Evolutionary conservation across 1,140 invertebrate species (phyloP), one percentile per base, ranked within the genome.

Genomic region (Drosophila prosaltans): DNA sequence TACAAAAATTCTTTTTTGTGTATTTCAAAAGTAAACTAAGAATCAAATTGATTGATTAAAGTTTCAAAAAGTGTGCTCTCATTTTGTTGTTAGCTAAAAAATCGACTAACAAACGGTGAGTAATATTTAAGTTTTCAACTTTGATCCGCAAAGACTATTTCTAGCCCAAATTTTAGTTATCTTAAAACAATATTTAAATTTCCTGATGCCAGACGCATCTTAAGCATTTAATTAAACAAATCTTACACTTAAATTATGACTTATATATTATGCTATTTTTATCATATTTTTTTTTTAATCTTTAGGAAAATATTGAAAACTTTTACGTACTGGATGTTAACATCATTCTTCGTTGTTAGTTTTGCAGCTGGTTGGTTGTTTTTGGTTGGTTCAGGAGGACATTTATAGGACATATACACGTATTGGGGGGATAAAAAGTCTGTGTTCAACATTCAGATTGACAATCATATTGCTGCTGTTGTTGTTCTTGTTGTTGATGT

Each of bases 271-370:
- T 30, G 2, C 28, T 57, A 32, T 28, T 32, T 57, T 7, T 45
- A 11, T n/a, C 7, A 45, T 16, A 3, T 3, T n/a, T 16, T 45
- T 41, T 2, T 10, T 3, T 57, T 43, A 30, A 30, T 30, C 7
- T 24, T 55, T 66, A 59, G 57, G 65, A 10, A 51, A 58, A 67
- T 16, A 43, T 39, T 67, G 57, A 51, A 75, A 59, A 82, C 80
- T 70, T 74, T 82, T 88, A 86, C 83, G 83, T 86, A 88, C 83
- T 80, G 81, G 76, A 77, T 69, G 68, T 83, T 65, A 77, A 86
- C 83, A 86, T 86, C 83, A 88, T 89, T 88, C 84, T 84, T 90
- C 84, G 80, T 68, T 90, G 80, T 89, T 90, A 88, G 85, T 89
- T 51, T 80, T 43, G 82, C 80, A 70, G 76, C 78, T 81, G 77